Conservation (phyloP, 2,113 vertebrate species). For the Tachycineta bicolor region DNA sequence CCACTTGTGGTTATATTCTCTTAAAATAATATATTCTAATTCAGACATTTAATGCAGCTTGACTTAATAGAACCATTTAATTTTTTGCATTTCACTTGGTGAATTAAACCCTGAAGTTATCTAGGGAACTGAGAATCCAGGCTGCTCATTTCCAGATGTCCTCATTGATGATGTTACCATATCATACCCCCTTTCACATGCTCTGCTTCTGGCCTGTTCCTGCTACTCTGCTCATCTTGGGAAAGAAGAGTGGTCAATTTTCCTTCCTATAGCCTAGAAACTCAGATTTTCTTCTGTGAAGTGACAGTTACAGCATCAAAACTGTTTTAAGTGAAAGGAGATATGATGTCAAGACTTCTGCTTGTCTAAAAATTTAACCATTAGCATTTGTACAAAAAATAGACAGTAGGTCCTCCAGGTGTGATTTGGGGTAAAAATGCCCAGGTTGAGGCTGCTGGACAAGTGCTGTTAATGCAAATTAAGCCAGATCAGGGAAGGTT, state of each 20-base stretch:
- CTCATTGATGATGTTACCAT: background rate
- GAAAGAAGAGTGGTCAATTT: background rate
- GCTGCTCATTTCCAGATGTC: background rate
- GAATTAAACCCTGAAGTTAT: background rate
- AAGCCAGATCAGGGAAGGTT: background rate
- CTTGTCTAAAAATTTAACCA: background rate
- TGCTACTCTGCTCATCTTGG: background rate
- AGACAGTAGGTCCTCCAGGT: background rate
- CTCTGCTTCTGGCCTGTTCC: background rate
- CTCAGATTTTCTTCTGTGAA: background rate
- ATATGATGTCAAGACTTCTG: background rate
- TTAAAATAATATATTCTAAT: slow-evolving; percentile 29
- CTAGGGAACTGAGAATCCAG: background rate
- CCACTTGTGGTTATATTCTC: background rate
- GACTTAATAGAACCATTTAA: background rate
- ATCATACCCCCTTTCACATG: background rate
- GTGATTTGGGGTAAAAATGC: background rate
- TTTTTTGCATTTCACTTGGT: background rate
- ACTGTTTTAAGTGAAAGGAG: background rate
- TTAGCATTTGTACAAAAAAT: background rate
- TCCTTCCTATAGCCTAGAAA: background rate
- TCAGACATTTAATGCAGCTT: slow-evolving; percentile 6
- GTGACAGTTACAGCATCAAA: background rate
- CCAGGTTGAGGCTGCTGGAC: background rate
- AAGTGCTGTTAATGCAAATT: background rate